Evolutionary conservation across 2,113 vertebrate genomes (phyloP).

Genomic region (Carlito syrichta): DNA sequence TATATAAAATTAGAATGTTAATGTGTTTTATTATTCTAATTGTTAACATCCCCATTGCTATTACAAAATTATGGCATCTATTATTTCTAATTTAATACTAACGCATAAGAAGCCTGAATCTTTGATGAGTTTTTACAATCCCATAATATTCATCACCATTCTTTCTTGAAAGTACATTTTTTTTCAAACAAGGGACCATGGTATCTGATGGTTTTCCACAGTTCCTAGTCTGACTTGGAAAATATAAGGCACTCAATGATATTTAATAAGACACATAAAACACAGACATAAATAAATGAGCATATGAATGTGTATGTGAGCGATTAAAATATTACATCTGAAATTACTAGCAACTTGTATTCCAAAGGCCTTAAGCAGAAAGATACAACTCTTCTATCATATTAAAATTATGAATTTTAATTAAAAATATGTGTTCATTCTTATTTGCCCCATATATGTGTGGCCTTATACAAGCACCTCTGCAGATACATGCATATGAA

Average conservation of each 20-base stretch:
- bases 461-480: background rate
- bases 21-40: background rate
- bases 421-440: background rate
- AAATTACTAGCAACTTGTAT: background rate
- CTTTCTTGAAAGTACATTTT: background rate
- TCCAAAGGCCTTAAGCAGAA: background rate
- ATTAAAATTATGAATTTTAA: background rate
- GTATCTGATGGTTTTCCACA: background rate
- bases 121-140: background rate
- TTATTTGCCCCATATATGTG: background rate
- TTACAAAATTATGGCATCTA: background rate
- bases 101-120: background rate
- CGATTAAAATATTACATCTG: background rate
- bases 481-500: background rate
- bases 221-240: background rate
- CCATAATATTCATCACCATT: background rate
- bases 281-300: background rate
- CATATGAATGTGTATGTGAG: background rate
- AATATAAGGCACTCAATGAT: background rate
- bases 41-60: background rate
- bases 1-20: background rate
- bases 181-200: background rate
- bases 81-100: background rate
- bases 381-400: background rate
- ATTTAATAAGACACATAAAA: background rate